Base-by-base conservation (phyloP, 2,888 invertebrate genomes). In the Blastobasis adustella region DNA sequence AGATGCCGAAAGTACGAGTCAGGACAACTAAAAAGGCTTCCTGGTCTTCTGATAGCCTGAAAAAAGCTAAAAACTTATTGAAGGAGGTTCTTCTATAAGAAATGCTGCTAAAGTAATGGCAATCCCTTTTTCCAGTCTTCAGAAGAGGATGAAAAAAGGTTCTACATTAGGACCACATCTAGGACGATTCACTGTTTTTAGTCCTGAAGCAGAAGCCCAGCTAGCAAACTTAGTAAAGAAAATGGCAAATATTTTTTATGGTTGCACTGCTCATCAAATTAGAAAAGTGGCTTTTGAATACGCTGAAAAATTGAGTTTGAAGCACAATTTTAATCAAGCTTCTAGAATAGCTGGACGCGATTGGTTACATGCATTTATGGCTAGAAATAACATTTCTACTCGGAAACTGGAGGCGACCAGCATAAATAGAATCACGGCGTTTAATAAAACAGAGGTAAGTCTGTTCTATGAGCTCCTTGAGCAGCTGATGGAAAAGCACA, bases 391-490 rank as follows among this genome's bases (percentile, higher is more conserved):
- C 23, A 56, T 56, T 48, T 59, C 56, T 49, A 50, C 65, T 48
- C 50, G 65, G 6, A 66, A 69, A 50, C 63, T 65, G 9, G 67
- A 65, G 56, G 63, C 60, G 8, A 69, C 61, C 10, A 66, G 65
- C 47, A 57, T 67, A 37, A 62, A 66, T 39, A 59, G 66, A 54
- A 59, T 63, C 39, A 59, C 59, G 8, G 63, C 61, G n/a, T 71
- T 67, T 52, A 69, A 69, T 55, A 68, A 65, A 61, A 57, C 54
- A 46, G 64, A 70, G 49, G 59, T 66, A 37, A 36, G 40, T 10
- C 51, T 53, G 23, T 70, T 71, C 53, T 69, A 46, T 51, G 36
- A 61, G 7, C 58, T 60, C 39, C 53, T 69, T 5, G 66, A 48
- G 4, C 44, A 65, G 6, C 52, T 70, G 43, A 68, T 62, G 60